A percentile compares a stretch with the other conserved stretches of the same genome.
Conservation (phyloP, 2,113 vertebrate genomes). For the Melanotaenia duboulayi region DNA sequence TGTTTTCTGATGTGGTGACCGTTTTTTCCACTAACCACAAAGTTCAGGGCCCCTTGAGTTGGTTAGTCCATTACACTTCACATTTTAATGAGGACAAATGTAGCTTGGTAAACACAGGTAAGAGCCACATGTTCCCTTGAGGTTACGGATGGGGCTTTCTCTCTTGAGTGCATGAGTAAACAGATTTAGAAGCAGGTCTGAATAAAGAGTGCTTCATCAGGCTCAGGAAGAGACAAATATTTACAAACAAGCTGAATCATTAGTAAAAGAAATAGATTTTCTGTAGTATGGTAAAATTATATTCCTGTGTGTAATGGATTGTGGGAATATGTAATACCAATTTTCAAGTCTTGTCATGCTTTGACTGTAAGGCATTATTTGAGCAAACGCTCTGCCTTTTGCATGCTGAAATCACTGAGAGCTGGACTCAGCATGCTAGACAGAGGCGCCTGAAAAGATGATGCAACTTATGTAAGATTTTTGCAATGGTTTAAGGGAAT, state of each 20-base stretch:
- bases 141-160: slow-evolving; percentile 35
- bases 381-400: slow-evolving; percentile 5
- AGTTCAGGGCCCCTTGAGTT: slow-evolving; percentile 33
- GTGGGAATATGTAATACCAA: background rate
- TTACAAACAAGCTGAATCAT: slow-evolving; percentile 30
- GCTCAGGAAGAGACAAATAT: slow-evolving; percentile 39
- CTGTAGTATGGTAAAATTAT: background rate
- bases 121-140: slow-evolving; percentile 48
- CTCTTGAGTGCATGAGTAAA: slow-evolving; percentile 40
- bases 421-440: slow-evolving; percentile 12
- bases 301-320: background rate
- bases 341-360: background rate
- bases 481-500: slow-evolving; percentile 12
- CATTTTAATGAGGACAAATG: slow-evolving; percentile 66
- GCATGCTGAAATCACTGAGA: background rate
- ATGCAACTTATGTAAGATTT: slow-evolving; percentile 26
- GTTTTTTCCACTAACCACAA: slow-evolving; percentile 48
- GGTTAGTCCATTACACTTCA: slow-evolving; percentile 50
- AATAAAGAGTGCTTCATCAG: slow-evolving; percentile 13
- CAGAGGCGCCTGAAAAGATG: slow-evolving; percentile 18
- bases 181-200: slow-evolving; percentile 27
- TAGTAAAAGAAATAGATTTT: slow-evolving; percentile 12
- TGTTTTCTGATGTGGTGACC: slow-evolving; percentile 39
- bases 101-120: slow-evolving; percentile 58
- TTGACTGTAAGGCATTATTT: slow-evolving; percentile 2